phyloP scores from a whole-genome alignment of 2,888 invertebrate species.

The Hirtodrosophila trivittata region DNA sequence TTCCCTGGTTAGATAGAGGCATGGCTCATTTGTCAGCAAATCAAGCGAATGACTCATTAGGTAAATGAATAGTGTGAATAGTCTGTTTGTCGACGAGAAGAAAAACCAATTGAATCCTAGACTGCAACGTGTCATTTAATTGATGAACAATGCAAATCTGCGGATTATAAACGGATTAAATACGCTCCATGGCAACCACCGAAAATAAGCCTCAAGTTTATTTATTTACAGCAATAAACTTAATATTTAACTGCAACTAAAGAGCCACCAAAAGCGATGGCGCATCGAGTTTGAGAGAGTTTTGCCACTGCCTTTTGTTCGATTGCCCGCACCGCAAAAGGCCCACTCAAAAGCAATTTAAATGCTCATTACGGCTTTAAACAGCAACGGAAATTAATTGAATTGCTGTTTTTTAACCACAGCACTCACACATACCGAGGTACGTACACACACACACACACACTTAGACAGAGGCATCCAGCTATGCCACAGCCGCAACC shows the following conservation, averaged over 20 bases:
- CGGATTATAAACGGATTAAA: too few relatives aligned
- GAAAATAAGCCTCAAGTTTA: conserved; percentile 27
- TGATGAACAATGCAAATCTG: conserved; percentile 14
- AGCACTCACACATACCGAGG: conserved; percentile 33
- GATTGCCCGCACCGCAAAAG: conserved; percentile 63
- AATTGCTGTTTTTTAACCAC: conserved; percentile 73
- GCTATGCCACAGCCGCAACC: conserved; percentile 69
- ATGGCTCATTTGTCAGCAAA: conserved; percentile 18
- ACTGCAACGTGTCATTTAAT: too few relatives aligned
- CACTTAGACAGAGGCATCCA: conserved; percentile 35
- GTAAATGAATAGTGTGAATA: background rate
- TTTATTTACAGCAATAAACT: conserved; percentile 47
- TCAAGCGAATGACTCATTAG: background rate
- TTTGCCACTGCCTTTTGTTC: conserved; percentile 64
- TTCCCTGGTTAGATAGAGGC: conserved; percentile 14
- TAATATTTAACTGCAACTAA: conserved; percentile 30
- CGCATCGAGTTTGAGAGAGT: background rate
- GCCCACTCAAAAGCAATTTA: conserved; percentile 70
- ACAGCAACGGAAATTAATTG: conserved; percentile 75
- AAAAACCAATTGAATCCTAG: too few relatives aligned
- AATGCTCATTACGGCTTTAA: conserved; percentile 76
- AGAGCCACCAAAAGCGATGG: background rate
- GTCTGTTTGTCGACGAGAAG: background rate
- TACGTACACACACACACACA: conserved; percentile 14
- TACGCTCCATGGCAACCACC: conserved; percentile 16